Base-by-base conservation (phyloP, 1,140 invertebrate species). In the Xylocopa sonorina region DNA sequence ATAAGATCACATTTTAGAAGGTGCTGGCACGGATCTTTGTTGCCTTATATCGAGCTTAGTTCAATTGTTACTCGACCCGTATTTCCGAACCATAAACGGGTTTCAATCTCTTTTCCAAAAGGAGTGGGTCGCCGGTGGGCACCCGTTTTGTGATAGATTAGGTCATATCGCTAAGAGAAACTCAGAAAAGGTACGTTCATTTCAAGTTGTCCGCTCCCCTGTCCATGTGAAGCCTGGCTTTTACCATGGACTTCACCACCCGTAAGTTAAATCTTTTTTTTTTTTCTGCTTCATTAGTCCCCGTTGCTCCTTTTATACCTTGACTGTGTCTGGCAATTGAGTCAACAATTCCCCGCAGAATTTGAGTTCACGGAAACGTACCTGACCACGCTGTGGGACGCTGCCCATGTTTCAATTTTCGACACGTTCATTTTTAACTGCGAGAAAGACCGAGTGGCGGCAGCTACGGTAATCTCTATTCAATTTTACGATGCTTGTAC, bases 331-430 rank as follows among this genome's bases (percentile, higher is more conserved):
- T 98, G 97, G 97, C 98, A 99, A 93, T 92, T 99, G 46, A 92
- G 96, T 75, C 95, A 96, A 87, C 98, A 99, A 93, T 98, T 96
- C 92, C 97, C 97, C 14, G 93, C 95, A 1, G 94, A 96, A 71
- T 99, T 99, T 92, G 97, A 98, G 92, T 98, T 98, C 92, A 97
- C 97, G 7, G 97, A 99, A 93, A 97, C 96, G 0, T 98, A 98
- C 92, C 94, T 99, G 55, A 98, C 97, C 9, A 96, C 97, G 0
- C 89, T 99, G 5, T 99, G 98, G 97, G 98, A 99, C 92, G 95
- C 96, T 24, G 94, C 95, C 53, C 96, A 97, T 86, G 94, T 98
- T 84, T 97, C 97, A 41, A 94, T 98, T 46, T 98, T 98, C 89
- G 97, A 98, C 80, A 98, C 97, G 27, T 99, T 99, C 93, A 94